These are phyloP conservation scores for Elymnias hypermnestra DNA, from an alignment of 1,140 invertebrate species.

Conservation along the genomic window DNA sequence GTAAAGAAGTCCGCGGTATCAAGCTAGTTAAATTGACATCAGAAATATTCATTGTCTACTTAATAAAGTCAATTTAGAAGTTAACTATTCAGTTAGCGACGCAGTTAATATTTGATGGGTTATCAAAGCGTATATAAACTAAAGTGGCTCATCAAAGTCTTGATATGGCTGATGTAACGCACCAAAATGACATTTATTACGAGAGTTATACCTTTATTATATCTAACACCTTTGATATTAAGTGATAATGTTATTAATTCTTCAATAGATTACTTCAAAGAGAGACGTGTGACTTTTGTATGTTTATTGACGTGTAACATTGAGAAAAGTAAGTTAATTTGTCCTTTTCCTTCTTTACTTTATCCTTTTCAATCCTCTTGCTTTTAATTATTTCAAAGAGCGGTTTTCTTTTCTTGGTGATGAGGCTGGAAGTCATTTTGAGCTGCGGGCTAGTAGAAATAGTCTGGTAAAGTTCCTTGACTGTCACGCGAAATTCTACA, in stretches of 20 bases:
- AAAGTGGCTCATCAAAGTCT: not conserved
- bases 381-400: no score
- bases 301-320: constrained; percentile 24
- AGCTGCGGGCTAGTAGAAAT: no score
- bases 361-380: no score
- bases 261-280: constrained; percentile 23
- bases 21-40: no score
- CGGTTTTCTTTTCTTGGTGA: no score
- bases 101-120: constrained; percentile 7
- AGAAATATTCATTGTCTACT: no score
- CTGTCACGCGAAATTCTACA: no score
- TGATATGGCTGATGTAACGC: not conserved
- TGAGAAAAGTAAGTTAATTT: not conserved
- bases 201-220: not conserved
- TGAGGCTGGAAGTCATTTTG: no score
- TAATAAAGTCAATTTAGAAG: no score
- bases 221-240: not conserved
- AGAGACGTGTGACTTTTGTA: constrained; percentile 17
- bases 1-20: no score
- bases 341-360: no score
- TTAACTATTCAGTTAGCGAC: not conserved
- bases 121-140: constrained; percentile 4
- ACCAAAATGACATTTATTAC: not conserved
- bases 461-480: no score
- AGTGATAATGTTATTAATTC: constrained; percentile 3